Evolutionary conservation across 2,113 vertebrate genomes (phyloP), one percentile per base, ranked within the genome.

Genomic region (Centropus bengalensis): DNA sequence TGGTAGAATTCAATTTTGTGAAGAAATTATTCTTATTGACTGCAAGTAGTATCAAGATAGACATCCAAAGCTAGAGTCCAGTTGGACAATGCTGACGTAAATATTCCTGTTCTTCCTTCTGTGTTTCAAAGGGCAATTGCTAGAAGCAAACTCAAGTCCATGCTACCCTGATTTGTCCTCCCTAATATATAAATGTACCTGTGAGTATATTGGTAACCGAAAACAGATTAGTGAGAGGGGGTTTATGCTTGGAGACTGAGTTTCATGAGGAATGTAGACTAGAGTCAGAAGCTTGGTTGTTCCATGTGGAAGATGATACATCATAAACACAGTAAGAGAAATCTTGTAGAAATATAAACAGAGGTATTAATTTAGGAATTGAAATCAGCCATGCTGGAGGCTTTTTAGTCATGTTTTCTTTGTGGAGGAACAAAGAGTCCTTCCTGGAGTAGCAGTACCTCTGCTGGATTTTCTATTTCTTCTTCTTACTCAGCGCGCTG

Each of bases 251-350:
- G 76, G 82, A 81, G 73, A 64, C 13, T 12, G 75, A 94, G 75
- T 91, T 88, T 88, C 52, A n/a, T 78, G 76, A 92, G 86, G 84
- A 93, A 56, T 26, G 21, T 40, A 58, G 27, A 64, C 8, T 76
- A 68, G 77, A 64, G 79, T 76, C 5, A 4, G 90, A 89, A 87
- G 79, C 27, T 88, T 88, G 84, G 9, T 76, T 92, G 30, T 60
- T 16, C 67, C 4, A 7, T 12, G 68, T 82, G 83, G 88, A 94
- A 92, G 52, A 71, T 76, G 93, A 93, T 55, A 93, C 92, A 66
- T 82, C 88, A 62, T 81, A 93, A 63, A 56, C 59, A 77, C 4
- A 1, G 45, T 77, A 86, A 51, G 52, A 88, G 52, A 64, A 76
- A 18, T 3, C 0, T 12, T 84, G 74, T 44, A 85, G 82, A 91